These are phyloP conservation scores for Incurvaria masculella DNA, from an alignment of 2,888 invertebrate species.

Conservation along the genomic window DNA sequence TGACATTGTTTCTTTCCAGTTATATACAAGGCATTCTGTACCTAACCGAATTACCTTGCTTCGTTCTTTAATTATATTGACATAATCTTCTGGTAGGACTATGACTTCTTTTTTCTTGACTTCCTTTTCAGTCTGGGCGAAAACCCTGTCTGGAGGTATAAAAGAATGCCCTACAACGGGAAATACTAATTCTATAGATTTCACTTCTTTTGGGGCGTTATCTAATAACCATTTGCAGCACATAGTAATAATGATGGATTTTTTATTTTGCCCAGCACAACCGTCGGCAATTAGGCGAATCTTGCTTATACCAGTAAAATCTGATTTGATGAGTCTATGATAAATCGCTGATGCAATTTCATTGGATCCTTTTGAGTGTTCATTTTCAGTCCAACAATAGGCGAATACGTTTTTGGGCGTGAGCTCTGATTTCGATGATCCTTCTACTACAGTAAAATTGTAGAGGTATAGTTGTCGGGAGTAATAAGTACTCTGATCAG, in stretches of 20 bases:
- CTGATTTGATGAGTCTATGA: slow-evolving; percentile 11
- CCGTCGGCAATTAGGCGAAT: slow-evolving; percentile 22
- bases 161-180: neutral
- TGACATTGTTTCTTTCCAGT: no score
- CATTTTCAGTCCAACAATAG: slow-evolving; percentile 23
- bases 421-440: no score
- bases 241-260: slow-evolving; percentile 18
- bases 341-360: slow-evolving; percentile 22
- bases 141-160: slow-evolving; percentile 1
- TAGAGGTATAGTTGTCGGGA: no score
- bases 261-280: slow-evolving; percentile 24
- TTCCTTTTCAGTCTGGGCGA: neutral
- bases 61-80: no score
- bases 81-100: neutral
- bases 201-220: neutral
- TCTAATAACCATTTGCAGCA: neutral
- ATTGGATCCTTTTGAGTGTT: slow-evolving; percentile 21
- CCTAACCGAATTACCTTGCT: no score
- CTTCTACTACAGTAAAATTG: no score
- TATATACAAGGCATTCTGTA: no score
- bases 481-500: no score
- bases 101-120: neutral
- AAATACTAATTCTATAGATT: slow-evolving; percentile 2
- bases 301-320: slow-evolving; percentile 4
- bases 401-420: no score